phyloP scores from a whole-genome alignment of 2,113 vertebrate species.

The Phycodurus eques region DNA sequence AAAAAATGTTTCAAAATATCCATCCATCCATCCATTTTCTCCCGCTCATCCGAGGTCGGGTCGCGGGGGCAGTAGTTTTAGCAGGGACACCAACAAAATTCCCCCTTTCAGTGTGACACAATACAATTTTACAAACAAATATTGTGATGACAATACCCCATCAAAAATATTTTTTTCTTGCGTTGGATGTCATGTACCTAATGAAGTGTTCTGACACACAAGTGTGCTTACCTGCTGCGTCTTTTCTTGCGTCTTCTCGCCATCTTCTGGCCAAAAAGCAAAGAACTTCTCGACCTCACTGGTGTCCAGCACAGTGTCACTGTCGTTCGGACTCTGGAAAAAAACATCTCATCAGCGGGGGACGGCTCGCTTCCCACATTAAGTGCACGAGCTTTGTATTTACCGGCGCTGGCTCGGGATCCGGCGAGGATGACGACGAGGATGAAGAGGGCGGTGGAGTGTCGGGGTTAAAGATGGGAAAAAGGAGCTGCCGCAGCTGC shows the following conservation, averaged over 20 bases:
- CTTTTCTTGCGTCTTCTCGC: slow-evolving; percentile 47
- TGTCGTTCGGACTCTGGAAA: slow-evolving; percentile 31
- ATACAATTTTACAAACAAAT: background rate
- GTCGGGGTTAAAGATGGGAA: slow-evolving; percentile 75
- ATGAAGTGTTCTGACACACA: background rate
- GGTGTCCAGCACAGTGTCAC: slow-evolving; percentile 40
- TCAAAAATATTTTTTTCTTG: background rate
- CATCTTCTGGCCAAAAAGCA: slow-evolving; percentile 46
- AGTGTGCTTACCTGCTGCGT: slow-evolving; percentile 20
- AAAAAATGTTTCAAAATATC: background rate
- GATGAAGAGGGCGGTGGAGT: slow-evolving; percentile 19
- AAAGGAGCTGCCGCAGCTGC: slow-evolving; percentile 76
- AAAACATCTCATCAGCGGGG: background rate
- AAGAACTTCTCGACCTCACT: slow-evolving; percentile 72
- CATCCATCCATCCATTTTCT: background rate
- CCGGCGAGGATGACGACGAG: background rate
- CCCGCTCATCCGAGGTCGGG: no score
- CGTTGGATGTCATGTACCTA: background rate
- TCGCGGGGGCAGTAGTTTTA: no score
- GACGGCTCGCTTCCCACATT: background rate
- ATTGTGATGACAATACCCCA: background rate
- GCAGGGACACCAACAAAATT: background rate
- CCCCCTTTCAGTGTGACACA: background rate
- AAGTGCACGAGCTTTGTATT: background rate
- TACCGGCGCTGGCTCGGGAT: slow-evolving; percentile 27